Evolutionary conservation across 30 jellyfish, hydroid and myxozoan genomes (phyloP).

Genomic region (Chrysaora quinquecirrha): DNA sequence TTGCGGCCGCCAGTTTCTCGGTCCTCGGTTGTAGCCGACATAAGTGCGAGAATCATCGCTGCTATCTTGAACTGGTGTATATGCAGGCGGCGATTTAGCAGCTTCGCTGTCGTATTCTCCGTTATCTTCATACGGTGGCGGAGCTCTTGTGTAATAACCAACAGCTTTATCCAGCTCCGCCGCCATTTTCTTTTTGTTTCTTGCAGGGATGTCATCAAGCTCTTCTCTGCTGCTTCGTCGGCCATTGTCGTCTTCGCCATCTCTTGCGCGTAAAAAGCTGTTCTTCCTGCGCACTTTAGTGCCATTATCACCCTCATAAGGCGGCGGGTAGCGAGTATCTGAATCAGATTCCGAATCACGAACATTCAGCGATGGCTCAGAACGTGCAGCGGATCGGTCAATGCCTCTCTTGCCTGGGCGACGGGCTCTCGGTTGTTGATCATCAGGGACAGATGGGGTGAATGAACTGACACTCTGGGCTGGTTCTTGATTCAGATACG

Average conservation of each 20-base stretch:
- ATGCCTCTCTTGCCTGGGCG: slow-evolving; percentile 87
- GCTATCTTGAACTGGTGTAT: slow-evolving; percentile 79
- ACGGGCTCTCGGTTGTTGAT: slow-evolving; percentile 41
- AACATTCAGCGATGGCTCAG: slow-evolving; percentile 83
- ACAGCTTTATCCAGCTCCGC: slow-evolving; percentile 82
- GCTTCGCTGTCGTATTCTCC: slow-evolving; percentile 71
- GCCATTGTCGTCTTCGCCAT: slow-evolving; percentile 68
- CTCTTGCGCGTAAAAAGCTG: slow-evolving; percentile 91
- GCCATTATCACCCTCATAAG: slow-evolving; percentile 52
- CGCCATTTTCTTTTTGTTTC: slow-evolving; percentile 85
- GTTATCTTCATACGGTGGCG: slow-evolving; percentile 90
- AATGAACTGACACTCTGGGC: slow-evolving; percentile 59
- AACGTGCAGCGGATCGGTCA: slow-evolving; percentile 86
- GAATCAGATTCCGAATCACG: slow-evolving; percentile 71
- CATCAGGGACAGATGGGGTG: slow-evolving; percentile 59
- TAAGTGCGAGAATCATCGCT: slow-evolving; percentile 59
- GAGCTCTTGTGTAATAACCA: slow-evolving; percentile 82
- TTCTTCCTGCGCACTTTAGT: slow-evolving; percentile 65
- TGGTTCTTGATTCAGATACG: slow-evolving; percentile 74
- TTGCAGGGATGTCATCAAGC: slow-evolving; percentile 50
- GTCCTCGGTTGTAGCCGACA: slow-evolving; percentile 47
- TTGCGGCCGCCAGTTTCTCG: slow-evolving; percentile 73
- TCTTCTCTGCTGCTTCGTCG: slow-evolving; percentile 55
- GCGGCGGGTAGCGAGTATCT: slow-evolving; percentile 78
- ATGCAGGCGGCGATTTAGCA: slow-evolving; percentile 89